Conservation (phyloP, 2,888 invertebrate species). For the Sepioteuthis lessoniana region DNA sequence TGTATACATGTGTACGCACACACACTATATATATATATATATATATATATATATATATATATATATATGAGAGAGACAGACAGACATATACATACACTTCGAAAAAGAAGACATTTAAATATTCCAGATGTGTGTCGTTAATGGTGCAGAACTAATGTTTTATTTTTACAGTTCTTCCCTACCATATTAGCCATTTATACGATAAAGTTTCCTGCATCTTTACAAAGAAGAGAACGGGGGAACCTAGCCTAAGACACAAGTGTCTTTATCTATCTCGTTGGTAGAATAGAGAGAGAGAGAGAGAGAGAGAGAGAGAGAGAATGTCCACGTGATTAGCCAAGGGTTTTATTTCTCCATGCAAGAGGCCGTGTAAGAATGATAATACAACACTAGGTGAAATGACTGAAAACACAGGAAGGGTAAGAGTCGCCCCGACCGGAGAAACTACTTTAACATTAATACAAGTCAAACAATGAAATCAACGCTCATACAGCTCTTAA, state of each 20-base stretch:
- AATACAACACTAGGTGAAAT: neutral
- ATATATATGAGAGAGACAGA: neutral
- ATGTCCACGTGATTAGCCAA: neutral
- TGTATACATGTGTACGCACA: too few species aligned
- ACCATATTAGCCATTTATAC: neutral
- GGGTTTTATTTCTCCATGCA: neutral
- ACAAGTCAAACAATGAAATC: neutral
- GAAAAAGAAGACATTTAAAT: neutral
- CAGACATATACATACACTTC: neutral
- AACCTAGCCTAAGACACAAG: too few species aligned
- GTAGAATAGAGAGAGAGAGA: neutral
- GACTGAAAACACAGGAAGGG: neutral
- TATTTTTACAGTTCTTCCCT: neutral
- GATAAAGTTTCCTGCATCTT: neutral
- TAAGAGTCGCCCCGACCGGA: neutral
- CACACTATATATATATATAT: too few species aligned
- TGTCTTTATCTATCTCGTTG: too few species aligned
- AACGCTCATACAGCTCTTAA: neutral
- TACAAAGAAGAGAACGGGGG: too few species aligned
- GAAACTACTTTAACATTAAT: neutral
- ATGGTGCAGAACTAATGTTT: conserved; percentile 14
- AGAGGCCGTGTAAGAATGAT: neutral
- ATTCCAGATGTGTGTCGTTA: neutral
- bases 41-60: conserved; percentile 38
- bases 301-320: neutral